Evolutionary conservation across 2,797 vertebrate species (phyloP).

Genomic region (Gouania willdenowi): DNA sequence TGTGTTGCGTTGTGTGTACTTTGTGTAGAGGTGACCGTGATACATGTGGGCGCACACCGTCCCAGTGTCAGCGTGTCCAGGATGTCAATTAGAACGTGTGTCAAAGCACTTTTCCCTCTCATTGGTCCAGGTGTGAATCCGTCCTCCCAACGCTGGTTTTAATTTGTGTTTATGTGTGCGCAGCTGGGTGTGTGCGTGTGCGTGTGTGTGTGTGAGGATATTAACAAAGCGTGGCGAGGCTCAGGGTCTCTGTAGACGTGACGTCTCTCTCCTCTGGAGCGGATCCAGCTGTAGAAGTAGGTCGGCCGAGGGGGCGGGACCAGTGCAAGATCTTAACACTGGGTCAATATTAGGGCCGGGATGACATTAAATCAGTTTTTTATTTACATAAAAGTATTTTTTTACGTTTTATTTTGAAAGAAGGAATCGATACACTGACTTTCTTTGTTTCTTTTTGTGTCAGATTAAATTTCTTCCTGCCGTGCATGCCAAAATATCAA

Average conservation of each 20-base stretch:
- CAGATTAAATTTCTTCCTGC: no score
- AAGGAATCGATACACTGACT: no score
- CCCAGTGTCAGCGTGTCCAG: slow-evolving; percentile 37
- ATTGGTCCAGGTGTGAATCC: slow-evolving; percentile 27
- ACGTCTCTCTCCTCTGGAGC: slow-evolving; percentile 66
- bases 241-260: slow-evolving; percentile 69
- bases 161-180: slow-evolving; percentile 1
- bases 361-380: no score
- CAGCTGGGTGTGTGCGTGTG: slow-evolving; percentile 25
- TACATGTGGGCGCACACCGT: slow-evolving; percentile 25
- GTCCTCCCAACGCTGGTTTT: slow-evolving; percentile 4
- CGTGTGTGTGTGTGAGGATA: slow-evolving; percentile 34
- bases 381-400: no score
- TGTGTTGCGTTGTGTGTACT: slow-evolving; percentile 4
- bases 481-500: no score
- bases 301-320: slow-evolving; percentile 44
- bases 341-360: slow-evolving; percentile 49
- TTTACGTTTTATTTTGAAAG: no score
- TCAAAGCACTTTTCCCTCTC: slow-evolving; percentile 13
- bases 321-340: slow-evolving; percentile 9
- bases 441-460: no score
- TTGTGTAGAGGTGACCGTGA: slow-evolving; percentile 31
- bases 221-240: slow-evolving; percentile 61
- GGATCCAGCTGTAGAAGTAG: slow-evolving; percentile 69
- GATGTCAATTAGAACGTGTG: neutral